Evolutionary conservation across 1,140 invertebrate species (phyloP).

Genomic region (Caerostris extrusa): DNA sequence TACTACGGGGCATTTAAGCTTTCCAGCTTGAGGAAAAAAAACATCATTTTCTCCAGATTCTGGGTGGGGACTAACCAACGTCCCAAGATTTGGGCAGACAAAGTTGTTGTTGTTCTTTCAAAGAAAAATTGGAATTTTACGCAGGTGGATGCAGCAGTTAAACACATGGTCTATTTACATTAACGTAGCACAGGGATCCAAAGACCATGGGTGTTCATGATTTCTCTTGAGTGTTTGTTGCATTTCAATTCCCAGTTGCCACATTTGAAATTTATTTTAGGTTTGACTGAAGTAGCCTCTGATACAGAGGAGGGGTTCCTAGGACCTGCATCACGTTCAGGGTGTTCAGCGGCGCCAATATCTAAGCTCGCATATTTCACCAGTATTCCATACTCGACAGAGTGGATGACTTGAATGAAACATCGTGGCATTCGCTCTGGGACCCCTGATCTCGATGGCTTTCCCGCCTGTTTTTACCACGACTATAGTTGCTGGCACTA

Average conservation of each 20-base stretch:
- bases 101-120: background rate
- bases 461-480: background rate
- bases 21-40: no score
- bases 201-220: background rate
- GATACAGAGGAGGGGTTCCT: background rate
- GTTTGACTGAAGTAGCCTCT: background rate
- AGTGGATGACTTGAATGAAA: background rate
- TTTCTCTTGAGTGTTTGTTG: no score
- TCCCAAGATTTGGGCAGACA: background rate
- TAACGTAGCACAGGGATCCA: background rate
- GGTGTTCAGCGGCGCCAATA: background rate
- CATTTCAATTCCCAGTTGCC: no score
- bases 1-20: no score
- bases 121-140: background rate
- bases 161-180: background rate
- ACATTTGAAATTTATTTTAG: background rate
- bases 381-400: background rate
- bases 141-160: background rate
- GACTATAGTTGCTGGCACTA: no score
- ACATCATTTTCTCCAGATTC: background rate
- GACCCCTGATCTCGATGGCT: background rate
- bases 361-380: background rate
- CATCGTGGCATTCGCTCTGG: background rate
- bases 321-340: no score
- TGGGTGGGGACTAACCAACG: background rate